These are phyloP conservation scores for Caracal caracal DNA, from an alignment of 2,113 vertebrate genomes.

Conservation along the genomic window DNA sequence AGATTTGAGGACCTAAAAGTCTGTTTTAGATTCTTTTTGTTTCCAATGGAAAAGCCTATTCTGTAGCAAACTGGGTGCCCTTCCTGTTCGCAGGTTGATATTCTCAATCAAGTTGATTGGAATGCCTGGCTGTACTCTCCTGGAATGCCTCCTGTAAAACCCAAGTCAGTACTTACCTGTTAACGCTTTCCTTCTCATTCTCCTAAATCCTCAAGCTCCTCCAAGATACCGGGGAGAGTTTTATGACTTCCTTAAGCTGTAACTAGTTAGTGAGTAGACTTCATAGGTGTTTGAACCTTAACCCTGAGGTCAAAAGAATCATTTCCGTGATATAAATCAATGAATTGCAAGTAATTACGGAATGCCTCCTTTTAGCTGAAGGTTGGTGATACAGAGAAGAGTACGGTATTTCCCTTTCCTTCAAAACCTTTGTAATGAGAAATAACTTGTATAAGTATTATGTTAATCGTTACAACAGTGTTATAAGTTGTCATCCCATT, in stretches of 20 bases:
- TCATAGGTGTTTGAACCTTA: constrained; percentile 29
- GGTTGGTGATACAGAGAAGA: background rate
- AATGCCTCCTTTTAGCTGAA: background rate
- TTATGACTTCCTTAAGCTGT: background rate
- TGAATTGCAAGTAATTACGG: background rate
- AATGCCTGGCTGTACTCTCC: constrained; percentile 94
- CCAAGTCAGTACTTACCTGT: constrained; percentile 86
- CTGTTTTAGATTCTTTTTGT: background rate
- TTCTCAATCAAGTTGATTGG: constrained; percentile 97
- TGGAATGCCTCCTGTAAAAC: constrained; percentile 94
- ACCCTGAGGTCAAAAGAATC: constrained; percentile 3
- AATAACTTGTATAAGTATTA: background rate
- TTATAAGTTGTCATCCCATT: background rate
- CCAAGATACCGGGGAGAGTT: background rate
- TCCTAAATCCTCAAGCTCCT: background rate
- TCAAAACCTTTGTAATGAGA: background rate
- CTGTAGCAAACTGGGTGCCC: background rate
- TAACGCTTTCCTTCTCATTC: background rate
- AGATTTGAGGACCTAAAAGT: background rate
- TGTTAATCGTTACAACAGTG: background rate
- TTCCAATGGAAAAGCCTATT: background rate
- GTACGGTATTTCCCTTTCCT: background rate
- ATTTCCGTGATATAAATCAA: background rate
- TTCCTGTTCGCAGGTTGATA: constrained; percentile 87
- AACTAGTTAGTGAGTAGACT: background rate